Base-by-base conservation (phyloP, 2,113 vertebrate species). In the Vulpes ferrilata region DNA sequence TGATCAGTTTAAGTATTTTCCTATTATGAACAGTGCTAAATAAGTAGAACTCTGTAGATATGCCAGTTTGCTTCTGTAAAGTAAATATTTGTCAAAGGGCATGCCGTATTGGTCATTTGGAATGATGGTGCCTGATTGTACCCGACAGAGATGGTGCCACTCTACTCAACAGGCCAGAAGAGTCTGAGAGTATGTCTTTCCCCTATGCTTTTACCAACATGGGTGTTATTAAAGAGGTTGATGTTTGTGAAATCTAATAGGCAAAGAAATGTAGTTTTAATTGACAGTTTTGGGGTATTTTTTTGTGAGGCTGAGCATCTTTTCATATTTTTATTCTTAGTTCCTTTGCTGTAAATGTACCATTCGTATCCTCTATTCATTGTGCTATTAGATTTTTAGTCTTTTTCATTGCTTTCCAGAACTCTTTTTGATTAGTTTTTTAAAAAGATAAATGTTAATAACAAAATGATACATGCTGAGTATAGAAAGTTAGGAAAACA, bases 171-270 rank as follows among this genome's bases (percentile, higher is more conserved):
- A 67, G 19, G 19, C 12, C 15, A 30, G 30, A 11, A 48, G 22
- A 79, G 1, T n/a, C 16, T 35, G 11, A 43, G 67, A 80, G 30
- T 59, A 1, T 1, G 0, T 79, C 27, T 88, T 80, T 84, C 5
- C 51, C 8, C 15, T 43, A 6, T 35, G 32, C 20, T 32, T 12
- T 62, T 74, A 43, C 15, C 16, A 27, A 4, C 76, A 11, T 35
- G 8, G 48, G 4, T 51, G 2, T 81, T 71, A 19, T n/a, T 78
- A 71, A n/a, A 57, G 51, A 11, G 27, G 59, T 38, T 51, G 5
- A 65, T 53, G 27, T 79, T 95, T 88, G 35, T 90, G 30, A 71
- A 79, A 51, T 90, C 35, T 86, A 87, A n/a, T 83, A 95, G 69
- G 7, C 27, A 59, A 96, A 53, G 27, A 86, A 79, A 43, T 35